A percentile compares a stretch with the other conserved stretches of the same genome.
Conservation (phyloP, 2,888 invertebrate species). For the Drosophila meridiana region DNA sequence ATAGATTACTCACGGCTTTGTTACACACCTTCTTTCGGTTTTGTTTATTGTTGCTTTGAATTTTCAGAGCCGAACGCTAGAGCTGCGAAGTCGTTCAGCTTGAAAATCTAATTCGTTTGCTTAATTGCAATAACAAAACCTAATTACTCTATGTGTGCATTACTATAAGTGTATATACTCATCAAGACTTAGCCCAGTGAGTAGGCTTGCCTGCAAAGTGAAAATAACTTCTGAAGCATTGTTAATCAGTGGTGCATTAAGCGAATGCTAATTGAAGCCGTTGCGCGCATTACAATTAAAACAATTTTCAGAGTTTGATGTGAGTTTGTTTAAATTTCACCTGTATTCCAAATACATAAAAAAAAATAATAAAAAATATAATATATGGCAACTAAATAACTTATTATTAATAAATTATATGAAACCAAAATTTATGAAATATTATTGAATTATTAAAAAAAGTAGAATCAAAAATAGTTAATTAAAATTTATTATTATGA, state of each 20-base stretch:
- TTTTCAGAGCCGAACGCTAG: conserved; percentile 75
- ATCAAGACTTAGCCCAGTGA: background rate
- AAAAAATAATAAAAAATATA: background rate
- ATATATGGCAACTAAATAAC: too few relatives aligned
- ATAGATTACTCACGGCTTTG: conserved; percentile 53
- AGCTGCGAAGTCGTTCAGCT: conserved; percentile 79
- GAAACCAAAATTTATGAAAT: too few relatives aligned
- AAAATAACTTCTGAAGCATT: conserved; percentile 53
- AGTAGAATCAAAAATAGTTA: too few relatives aligned
- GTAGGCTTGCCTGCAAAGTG: conserved; percentile 39
- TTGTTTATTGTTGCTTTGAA: conserved; percentile 46
- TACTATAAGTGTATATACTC: conserved; percentile 6
- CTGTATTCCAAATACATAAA: background rate
- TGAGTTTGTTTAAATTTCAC: background rate
- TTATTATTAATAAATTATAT: too few relatives aligned
- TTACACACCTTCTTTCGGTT: conserved; percentile 48
- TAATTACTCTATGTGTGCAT: conserved; percentile 34
- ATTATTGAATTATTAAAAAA: too few relatives aligned
- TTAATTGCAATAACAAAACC: conserved; percentile 65
- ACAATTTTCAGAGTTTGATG: background rate
- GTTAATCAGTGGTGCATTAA: conserved; percentile 56
- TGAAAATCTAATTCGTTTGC: conserved; percentile 76
- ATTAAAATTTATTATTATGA: too few relatives aligned
- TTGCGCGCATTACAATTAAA: conserved; percentile 13
- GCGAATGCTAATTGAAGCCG: conserved; percentile 46